Percentiles rank a stretch among this genome's conserved stretches.
These are phyloP conservation scores for Dasyurus viverrinus DNA, from an alignment of 2,113 vertebrate species.

Conservation along the genomic window DNA sequence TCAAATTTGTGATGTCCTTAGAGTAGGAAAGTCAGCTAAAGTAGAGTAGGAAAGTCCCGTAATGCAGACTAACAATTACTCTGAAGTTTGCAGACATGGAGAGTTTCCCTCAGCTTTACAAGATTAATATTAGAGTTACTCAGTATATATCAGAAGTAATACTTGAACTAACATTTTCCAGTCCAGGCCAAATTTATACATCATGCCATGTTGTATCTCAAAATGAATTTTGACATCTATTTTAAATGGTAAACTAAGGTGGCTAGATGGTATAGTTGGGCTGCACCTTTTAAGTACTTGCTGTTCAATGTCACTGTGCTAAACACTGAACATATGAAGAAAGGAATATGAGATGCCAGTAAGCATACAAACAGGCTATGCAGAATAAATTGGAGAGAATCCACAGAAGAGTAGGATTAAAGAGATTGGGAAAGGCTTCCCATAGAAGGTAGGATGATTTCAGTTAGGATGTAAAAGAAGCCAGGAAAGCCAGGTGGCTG, in stretches of 20 bases:
- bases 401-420: background rate
- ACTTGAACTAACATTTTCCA: background rate
- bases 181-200: background rate
- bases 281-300: background rate
- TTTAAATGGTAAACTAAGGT: background rate
- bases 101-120: background rate
- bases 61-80: background rate
- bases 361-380: background rate
- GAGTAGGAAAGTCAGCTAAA: background rate
- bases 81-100: background rate
- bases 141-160: background rate
- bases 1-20: background rate
- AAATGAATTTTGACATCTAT: background rate
- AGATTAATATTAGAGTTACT: background rate
- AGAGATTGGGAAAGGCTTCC: background rate
- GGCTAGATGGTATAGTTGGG: background rate
- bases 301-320: background rate
- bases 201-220: background rate
- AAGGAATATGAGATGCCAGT: background rate
- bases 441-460: background rate
- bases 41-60: background rate
- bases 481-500: background rate
- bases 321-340: background rate
- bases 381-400: background rate
- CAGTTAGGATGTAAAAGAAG: background rate